A percentile compares a stretch with the other conserved stretches of the same genome.
phyloP scores from a whole-genome alignment of 2,113 vertebrate genomes.

The Dicentrarchus labrax region DNA sequence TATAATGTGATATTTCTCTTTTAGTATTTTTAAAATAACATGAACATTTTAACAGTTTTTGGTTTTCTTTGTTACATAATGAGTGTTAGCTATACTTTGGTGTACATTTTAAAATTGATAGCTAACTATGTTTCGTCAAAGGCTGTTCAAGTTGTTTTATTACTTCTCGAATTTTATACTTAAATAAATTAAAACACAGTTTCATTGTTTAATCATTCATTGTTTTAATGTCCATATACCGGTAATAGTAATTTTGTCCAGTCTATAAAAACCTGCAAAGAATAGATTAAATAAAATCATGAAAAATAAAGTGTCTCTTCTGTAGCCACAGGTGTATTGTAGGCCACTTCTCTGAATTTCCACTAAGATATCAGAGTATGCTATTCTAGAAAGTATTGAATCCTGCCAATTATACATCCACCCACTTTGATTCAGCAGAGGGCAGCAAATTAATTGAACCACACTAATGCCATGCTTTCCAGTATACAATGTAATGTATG shows the following conservation, averaged over 20 bases:
- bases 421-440: constrained; percentile 12
- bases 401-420: not conserved
- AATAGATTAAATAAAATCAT: not conserved
- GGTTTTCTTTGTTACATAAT: not conserved
- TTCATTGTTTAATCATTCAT: constrained; percentile 3
- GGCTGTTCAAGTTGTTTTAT: constrained; percentile 36
- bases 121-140: constrained; percentile 43
- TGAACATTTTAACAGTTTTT: constrained; percentile 34
- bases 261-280: not conserved
- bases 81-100: constrained; percentile 4
- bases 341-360: not conserved
- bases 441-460: not conserved
- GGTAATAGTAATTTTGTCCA: no score
- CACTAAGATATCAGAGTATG: not conserved
- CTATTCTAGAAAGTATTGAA: not conserved
- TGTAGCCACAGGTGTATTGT: not conserved
- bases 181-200: constrained; percentile 46
- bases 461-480: not conserved
- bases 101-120: constrained; percentile 35
- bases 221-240: not conserved
- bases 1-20: not conserved
- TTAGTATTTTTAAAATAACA: not conserved
- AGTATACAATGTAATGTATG: not conserved
- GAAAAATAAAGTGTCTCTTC: not conserved
- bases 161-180: constrained; percentile 53